Conservation (phyloP, 2,113 vertebrate genomes). For the Callithrix jacchus region DNA sequence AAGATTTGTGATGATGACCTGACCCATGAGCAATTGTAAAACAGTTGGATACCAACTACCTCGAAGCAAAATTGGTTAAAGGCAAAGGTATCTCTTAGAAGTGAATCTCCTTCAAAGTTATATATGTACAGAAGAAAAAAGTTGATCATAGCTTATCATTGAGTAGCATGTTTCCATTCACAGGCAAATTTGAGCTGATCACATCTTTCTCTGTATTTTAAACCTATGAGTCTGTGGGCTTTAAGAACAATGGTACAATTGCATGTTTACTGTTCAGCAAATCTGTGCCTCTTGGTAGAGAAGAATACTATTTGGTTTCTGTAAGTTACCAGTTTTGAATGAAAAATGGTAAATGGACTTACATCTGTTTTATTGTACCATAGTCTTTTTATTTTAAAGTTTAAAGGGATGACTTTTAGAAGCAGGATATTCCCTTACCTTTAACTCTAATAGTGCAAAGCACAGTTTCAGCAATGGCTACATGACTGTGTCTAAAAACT, state of each 20-base stretch:
- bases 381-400: slow-evolving; percentile 76
- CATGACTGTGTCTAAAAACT: slow-evolving; percentile 47
- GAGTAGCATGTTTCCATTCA: slow-evolving; percentile 72
- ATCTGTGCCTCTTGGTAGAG: slow-evolving; percentile 74
- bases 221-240: slow-evolving; percentile 67
- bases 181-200: slow-evolving; percentile 23
- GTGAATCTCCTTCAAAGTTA: slow-evolving; percentile 72
- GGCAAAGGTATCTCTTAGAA: slow-evolving; percentile 67
- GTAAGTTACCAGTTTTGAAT: slow-evolving; percentile 78
- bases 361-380: slow-evolving; percentile 71
- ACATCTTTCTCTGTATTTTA: slow-evolving; percentile 74
- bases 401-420: slow-evolving; percentile 51
- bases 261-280: slow-evolving; percentile 77
- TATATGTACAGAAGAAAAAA: slow-evolving; percentile 60
- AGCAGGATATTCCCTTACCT: slow-evolving; percentile 24
- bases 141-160: slow-evolving; percentile 51
- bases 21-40: slow-evolving; percentile 73
- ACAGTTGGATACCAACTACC: slow-evolving; percentile 85
- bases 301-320: slow-evolving; percentile 78
- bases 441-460: slow-evolving; percentile 47
- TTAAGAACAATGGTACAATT: slow-evolving; percentile 58
- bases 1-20: slow-evolving; percentile 79
- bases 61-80: slow-evolving; percentile 82
- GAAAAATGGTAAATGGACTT: slow-evolving; percentile 81
- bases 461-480: slow-evolving; percentile 15